A percentile compares a stretch with the other conserved stretches of the same genome.
Conservation (phyloP, 2,797 vertebrate species). For the Muscicapa comitata region DNA sequence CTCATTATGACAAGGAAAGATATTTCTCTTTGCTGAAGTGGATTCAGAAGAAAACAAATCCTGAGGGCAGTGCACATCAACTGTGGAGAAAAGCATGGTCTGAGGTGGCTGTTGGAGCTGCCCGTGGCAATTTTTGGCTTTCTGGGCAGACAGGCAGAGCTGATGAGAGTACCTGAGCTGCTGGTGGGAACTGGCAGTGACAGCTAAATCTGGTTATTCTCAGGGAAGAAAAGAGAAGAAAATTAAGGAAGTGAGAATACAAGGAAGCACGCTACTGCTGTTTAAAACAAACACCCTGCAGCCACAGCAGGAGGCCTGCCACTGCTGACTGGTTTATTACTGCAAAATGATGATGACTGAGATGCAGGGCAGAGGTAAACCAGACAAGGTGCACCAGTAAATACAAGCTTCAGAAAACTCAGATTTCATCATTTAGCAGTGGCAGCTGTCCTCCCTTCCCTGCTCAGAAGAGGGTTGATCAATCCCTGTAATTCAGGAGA, state of each 20-base stretch:
- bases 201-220: conserved; percentile 45
- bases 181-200: conserved; percentile 11
- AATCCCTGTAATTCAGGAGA: background rate
- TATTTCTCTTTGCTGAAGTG: conserved; percentile 31
- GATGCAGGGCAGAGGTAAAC: background rate
- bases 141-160: background rate
- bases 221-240: conserved; percentile 1
- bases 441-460: background rate
- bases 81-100: background rate
- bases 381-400: background rate
- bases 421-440: background rate
- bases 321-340: background rate
- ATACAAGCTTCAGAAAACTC: background rate
- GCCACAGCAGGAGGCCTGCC: background rate
- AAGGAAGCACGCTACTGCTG: background rate
- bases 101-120: background rate
- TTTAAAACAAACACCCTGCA: conserved; percentile 14
- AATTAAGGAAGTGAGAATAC: background rate
- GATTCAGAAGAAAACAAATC: conserved; percentile 45
- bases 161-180: conserved; percentile 22
- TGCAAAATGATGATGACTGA: background rate
- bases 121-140: background rate
- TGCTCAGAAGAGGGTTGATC: background rate
- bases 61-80: conserved; percentile 1
- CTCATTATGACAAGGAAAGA: background rate